Evolutionary conservation across 1,140 invertebrate genomes (phyloP).

Genomic region (Schlechtendalia chinensis): DNA sequence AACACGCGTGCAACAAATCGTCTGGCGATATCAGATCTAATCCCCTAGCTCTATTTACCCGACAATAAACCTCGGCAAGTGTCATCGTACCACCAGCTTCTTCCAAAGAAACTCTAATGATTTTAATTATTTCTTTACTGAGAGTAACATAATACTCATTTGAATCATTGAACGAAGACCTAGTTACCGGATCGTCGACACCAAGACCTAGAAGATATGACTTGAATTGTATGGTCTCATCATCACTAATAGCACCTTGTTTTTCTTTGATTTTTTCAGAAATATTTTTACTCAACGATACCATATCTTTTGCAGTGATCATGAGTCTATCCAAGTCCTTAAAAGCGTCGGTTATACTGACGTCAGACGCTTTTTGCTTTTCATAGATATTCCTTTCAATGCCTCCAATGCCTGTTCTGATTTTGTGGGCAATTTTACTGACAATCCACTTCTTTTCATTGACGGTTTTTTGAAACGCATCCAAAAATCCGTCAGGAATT

Average conservation of each 20-base stretch:
- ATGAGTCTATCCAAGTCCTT: slow-evolving; percentile 93
- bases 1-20: slow-evolving; percentile 89
- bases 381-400: slow-evolving; percentile 91
- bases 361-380: slow-evolving; percentile 84
- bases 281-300: slow-evolving; percentile 85
- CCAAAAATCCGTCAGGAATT: slow-evolving; percentile 69
- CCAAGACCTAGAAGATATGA: slow-evolving; percentile 94
- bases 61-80: slow-evolving; percentile 92
- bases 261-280: slow-evolving; percentile 91
- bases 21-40: slow-evolving; percentile 89
- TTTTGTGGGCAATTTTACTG: slow-evolving; percentile 55
- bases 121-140: slow-evolving; percentile 79
- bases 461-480: slow-evolving; percentile 64
- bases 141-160: slow-evolving; percentile 84
- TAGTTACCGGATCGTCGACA: slow-evolving; percentile 95
- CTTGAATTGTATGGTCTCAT: slow-evolving; percentile 95
- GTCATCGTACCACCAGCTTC: slow-evolving; percentile 95
- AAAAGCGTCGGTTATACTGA: slow-evolving; percentile 89
- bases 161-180: slow-evolving; percentile 82
- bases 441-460: slow-evolving; percentile 63
- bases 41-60: slow-evolving; percentile 87
- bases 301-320: slow-evolving; percentile 97
- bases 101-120: slow-evolving; percentile 78
- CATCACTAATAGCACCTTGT: slow-evolving; percentile 94
- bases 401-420: slow-evolving; percentile 86